Percentiles rank a stretch among this genome's conserved stretches.
phyloP scores from a whole-genome alignment of 2,888 invertebrate genomes.

The Cerastis leucographa region DNA sequence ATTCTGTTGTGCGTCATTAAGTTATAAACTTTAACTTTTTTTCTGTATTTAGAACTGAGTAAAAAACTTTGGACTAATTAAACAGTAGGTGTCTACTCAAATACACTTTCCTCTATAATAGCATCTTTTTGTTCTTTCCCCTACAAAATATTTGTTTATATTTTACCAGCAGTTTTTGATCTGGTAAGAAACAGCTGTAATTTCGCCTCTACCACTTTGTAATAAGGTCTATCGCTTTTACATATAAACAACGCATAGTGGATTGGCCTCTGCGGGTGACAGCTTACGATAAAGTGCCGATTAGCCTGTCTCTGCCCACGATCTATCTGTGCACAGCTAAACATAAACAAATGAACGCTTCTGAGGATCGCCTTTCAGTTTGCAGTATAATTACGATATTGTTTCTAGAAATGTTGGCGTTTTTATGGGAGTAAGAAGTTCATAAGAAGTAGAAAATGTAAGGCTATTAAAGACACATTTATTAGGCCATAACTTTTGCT shows the following conservation, averaged over 20 bases:
- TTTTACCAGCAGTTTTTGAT: slow-evolving; percentile 47
- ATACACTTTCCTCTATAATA: slow-evolving; percentile 37
- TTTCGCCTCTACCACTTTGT: slow-evolving; percentile 36
- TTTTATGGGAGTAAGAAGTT: slow-evolving; percentile 4
- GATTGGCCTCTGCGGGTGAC: slow-evolving; percentile 79
- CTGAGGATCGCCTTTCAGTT: slow-evolving; percentile 42
- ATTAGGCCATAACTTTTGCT: not conserved
- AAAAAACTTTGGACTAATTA: slow-evolving; percentile 5
- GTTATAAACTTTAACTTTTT: not conserved
- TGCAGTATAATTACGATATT: slow-evolving; percentile 34
- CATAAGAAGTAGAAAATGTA: not conserved
- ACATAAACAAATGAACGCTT: slow-evolving; percentile 63
- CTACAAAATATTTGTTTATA: slow-evolving; percentile 47
- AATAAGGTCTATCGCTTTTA: slow-evolving; percentile 57
- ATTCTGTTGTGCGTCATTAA: not conserved
- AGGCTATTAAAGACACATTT: not conserved
- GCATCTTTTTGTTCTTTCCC: slow-evolving; percentile 50
- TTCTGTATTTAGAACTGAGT: not conserved
- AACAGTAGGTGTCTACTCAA: slow-evolving; percentile 15
- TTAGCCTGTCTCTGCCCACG: slow-evolving; percentile 84
- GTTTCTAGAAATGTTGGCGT: slow-evolving; percentile 13
- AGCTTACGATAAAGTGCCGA: slow-evolving; percentile 84
- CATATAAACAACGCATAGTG: slow-evolving; percentile 66
- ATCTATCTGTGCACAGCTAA: slow-evolving; percentile 65
- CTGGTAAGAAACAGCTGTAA: slow-evolving; percentile 16